Conservation (phyloP, 2,113 vertebrate species). For the Notothenia rossii region DNA sequence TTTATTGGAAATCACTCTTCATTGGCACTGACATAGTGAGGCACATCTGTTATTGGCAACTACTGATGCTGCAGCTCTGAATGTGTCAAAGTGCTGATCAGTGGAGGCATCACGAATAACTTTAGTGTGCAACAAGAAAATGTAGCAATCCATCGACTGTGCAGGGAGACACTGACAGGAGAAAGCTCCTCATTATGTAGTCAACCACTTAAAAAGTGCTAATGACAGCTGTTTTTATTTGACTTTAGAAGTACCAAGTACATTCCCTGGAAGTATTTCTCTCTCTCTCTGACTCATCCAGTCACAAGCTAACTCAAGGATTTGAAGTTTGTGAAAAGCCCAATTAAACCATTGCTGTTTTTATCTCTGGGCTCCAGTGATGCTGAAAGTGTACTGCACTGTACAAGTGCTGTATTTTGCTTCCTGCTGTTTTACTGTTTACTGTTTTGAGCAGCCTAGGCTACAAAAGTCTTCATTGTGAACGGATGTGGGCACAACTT, state of each 20-base stretch:
- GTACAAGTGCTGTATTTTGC: background rate
- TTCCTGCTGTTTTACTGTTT: slow-evolving; percentile 32
- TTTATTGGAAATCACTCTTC: slow-evolving; percentile 33
- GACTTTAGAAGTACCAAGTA: background rate
- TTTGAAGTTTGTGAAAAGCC: background rate
- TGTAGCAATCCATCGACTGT: background rate
- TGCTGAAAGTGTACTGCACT: background rate
- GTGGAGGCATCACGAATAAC: slow-evolving; percentile 2
- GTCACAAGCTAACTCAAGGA: background rate
- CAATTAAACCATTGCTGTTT: background rate
- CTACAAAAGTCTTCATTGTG: slow-evolving; percentile 32
- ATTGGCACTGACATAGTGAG: slow-evolving; percentile 11
- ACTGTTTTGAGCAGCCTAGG: slow-evolving; percentile 17
- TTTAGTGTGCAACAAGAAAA: slow-evolving; percentile 4
- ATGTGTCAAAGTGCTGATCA: slow-evolving; percentile 13
- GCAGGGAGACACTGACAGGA: slow-evolving; percentile 5
- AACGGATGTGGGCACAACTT: slow-evolving; percentile 75
- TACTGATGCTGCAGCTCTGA: background rate
- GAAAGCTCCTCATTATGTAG: background rate
- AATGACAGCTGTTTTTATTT: background rate
- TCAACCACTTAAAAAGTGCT: background rate
- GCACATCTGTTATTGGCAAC: slow-evolving; percentile 25
- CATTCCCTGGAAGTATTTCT: background rate
- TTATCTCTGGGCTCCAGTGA: slow-evolving; percentile 1
- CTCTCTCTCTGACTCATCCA: too few species aligned